Base-by-base conservation (phyloP, 2,888 invertebrate genomes). In the Dexiosoma caninum region DNA sequence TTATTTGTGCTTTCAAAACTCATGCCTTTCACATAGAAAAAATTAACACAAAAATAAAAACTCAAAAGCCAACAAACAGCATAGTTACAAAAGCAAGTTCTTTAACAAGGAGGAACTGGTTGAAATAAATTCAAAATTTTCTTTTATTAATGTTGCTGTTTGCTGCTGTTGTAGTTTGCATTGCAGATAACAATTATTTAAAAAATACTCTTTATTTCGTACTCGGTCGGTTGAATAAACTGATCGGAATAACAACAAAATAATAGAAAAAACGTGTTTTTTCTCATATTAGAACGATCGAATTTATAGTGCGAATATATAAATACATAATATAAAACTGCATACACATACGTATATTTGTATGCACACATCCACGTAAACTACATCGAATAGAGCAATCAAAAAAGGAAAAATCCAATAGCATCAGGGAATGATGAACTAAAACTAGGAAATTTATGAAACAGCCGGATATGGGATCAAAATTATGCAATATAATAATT, bases 31-130 rank as follows among this genome's bases (percentile, higher is more conserved):
- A 75, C 46, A 59, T 37, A 67, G 37, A 42, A 49, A 40, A 9
- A 46, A 62, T 30, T 10, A 40, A 16, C 44, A 74, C 12, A 59
- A 59, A n/a, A 55, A 42, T 64, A 57, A 27, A 12, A 60, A 55
- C 21, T 23, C n/a, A 51, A 66, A 59, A 49, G n/a, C 49, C 37
- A 70, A 55, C 9, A 40, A 71, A 40, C 21, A 62, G 10, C 16
- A 66, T 23, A 67, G 37, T 51, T 42, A 21, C 21, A 23, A 49
- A 81, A 81, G 78, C 78, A 78, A 78, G 78, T 71, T 82, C 81
- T 78, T 82, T 71, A 78, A 82, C 81, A 71, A 67, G 74, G 78
- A 67, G 70, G 75, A 78, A 82, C 78, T 67, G 55, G 78, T 82
- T 70, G 55, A 71, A 44, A 75, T 64, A 67, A 67, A 78, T 74